A percentile compares a stretch with the other conserved stretches of the same genome.
Conservation (phyloP, 2,888 invertebrate species). For the Pharmacophagus antenor region DNA sequence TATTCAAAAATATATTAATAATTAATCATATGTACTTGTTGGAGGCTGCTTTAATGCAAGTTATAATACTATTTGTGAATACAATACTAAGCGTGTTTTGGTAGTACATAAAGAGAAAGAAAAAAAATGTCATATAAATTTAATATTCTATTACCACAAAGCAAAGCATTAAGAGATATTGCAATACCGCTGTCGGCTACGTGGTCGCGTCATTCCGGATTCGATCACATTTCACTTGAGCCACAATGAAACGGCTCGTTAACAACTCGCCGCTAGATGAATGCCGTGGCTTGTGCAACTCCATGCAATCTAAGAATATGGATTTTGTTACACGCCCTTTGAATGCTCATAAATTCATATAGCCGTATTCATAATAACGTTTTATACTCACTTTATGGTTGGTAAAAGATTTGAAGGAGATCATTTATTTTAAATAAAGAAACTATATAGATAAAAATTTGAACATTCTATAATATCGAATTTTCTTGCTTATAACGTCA, state of each 20-base stretch:
- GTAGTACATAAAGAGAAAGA: too few species aligned
- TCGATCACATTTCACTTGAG: conserved; percentile 47
- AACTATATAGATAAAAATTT: not conserved
- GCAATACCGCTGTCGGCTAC: conserved; percentile 28
- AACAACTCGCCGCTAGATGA: conserved; percentile 49
- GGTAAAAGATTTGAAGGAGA: conserved; percentile 8
- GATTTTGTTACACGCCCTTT: conserved; percentile 52
- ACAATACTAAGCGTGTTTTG: too few species aligned
- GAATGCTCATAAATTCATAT: conserved; percentile 53
- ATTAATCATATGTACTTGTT: too few species aligned
- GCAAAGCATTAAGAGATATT: conserved; percentile 24
- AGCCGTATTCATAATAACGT: conserved; percentile 41
- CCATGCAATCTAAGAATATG: conserved; percentile 48
- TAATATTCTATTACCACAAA: conserved; percentile 13
- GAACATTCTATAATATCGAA: not conserved
- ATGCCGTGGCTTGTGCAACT: conserved; percentile 55
- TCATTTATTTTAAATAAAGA: conserved; percentile 19
- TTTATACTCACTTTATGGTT: conserved; percentile 29
- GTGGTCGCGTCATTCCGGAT: conserved; percentile 35
- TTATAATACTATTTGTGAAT: too few species aligned
- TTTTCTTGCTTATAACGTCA: not conserved
- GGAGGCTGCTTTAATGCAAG: too few species aligned
- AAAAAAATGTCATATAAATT: not conserved
- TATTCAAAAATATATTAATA: too few species aligned
- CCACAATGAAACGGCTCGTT: conserved; percentile 48